These are phyloP conservation scores for Pterocles orientalis DNA, from an alignment of 2,113 vertebrate genomes.

Conservation along the genomic window DNA sequence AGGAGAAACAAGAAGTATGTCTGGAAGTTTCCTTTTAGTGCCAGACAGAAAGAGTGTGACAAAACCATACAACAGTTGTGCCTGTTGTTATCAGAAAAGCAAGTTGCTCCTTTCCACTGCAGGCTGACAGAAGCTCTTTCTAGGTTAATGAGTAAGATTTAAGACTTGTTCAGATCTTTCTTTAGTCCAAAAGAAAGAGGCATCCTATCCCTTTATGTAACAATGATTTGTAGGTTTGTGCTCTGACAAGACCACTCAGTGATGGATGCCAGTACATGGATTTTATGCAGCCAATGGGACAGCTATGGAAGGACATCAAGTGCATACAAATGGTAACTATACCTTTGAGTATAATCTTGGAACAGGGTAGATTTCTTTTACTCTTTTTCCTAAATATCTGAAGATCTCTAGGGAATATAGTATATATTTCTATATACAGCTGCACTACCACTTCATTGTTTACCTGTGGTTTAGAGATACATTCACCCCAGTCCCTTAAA, in stretches of 20 bases:
- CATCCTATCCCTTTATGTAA: background rate
- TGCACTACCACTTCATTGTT: background rate
- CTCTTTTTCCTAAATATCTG: background rate
- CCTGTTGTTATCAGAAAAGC: background rate
- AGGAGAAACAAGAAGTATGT: constrained; percentile 20
- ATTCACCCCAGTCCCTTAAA: background rate
- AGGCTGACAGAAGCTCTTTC: background rate
- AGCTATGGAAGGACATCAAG: background rate
- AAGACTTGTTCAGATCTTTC: background rate
- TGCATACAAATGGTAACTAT: background rate
- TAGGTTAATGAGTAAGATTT: background rate
- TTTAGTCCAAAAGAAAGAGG: background rate
- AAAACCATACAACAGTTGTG: background rate
- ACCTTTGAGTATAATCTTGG: background rate
- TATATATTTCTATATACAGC: background rate
- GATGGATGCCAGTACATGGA: background rate
- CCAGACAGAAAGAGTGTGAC: background rate
- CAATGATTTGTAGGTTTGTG: background rate
- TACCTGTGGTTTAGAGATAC: background rate
- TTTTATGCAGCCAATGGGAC: background rate
- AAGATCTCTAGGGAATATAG: background rate
- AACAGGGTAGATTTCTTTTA: background rate
- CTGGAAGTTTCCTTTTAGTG: constrained; percentile 36
- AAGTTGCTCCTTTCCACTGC: background rate
- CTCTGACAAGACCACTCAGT: background rate